Conservation (phyloP, 2,888 invertebrate genomes). For the Plutella xylostella region DNA sequence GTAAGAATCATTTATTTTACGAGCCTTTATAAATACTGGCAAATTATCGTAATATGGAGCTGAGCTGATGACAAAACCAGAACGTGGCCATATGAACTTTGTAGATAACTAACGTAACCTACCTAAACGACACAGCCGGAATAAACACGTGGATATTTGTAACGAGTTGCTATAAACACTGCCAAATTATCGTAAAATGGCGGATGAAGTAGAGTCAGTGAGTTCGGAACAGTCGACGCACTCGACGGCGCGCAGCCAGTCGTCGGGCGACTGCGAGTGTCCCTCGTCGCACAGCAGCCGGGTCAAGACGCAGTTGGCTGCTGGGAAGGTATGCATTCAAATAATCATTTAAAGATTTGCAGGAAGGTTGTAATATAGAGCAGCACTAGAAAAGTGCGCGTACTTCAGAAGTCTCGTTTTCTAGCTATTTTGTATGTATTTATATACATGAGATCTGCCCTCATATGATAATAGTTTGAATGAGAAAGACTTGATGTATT, state of each 20-base stretch:
- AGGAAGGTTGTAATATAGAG: too few species aligned
- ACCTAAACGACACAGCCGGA: too few species aligned
- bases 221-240: slow-evolving; percentile 9
- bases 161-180: neutral
- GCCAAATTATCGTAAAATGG: neutral
- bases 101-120: too few species aligned
- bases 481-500: too few species aligned
- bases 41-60: neutral
- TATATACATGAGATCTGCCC: too few species aligned
- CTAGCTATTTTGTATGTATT: too few species aligned
- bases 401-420: too few species aligned
- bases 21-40: neutral
- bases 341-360: neutral
- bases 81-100: too few species aligned
- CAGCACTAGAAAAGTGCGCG: too few species aligned
- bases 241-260: slow-evolving; percentile 45
- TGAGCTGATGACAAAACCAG: too few species aligned
- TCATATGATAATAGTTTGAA: too few species aligned
- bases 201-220: neutral
- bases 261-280: slow-evolving; percentile 66
- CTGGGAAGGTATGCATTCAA: slow-evolving; percentile 72
- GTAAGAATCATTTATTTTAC: slow-evolving; percentile 41
- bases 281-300: slow-evolving; percentile 69
- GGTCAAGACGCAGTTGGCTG: slow-evolving; percentile 76
- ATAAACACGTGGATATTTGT: too few species aligned